Evolutionary conservation across 2,113 vertebrate species (phyloP).

Genomic region (Polypterus senegalus): DNA sequence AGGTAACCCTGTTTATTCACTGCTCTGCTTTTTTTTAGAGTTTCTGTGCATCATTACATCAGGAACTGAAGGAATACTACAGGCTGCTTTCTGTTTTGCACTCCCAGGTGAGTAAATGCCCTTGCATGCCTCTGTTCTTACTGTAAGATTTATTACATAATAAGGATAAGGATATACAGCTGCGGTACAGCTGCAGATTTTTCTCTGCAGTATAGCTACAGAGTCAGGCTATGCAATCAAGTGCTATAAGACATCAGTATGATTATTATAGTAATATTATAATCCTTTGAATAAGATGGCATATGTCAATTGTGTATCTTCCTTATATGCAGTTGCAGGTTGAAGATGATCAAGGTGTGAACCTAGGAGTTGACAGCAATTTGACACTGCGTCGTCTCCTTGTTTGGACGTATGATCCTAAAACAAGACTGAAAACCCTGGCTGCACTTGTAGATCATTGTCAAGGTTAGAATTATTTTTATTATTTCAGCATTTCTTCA

Average conservation of each 20-base stretch:
- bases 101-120: constrained; percentile 63
- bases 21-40: constrained; percentile 48
- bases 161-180: background rate
- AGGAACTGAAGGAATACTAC: constrained; percentile 94
- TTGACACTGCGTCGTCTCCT: constrained; percentile 83
- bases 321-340: constrained; percentile 62
- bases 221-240: too few species aligned
- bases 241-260: too few species aligned
- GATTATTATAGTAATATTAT: background rate
- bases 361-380: constrained; percentile 64
- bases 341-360: constrained; percentile 90
- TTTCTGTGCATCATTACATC: constrained; percentile 90
- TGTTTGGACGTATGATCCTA: constrained; percentile 95
- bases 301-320: constrained; percentile 1
- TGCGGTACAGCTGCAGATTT: too few species aligned
- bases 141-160: background rate
- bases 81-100: constrained; percentile 86
- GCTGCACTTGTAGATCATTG: constrained; percentile 94
- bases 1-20: too few species aligned
- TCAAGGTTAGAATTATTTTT: constrained; percentile 61
- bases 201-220: too few species aligned
- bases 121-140: background rate
- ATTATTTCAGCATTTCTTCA: too few species aligned
- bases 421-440: constrained; percentile 83
- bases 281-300: background rate